Conservation (phyloP, 1,140 invertebrate genomes). For the Eueides isabella region DNA sequence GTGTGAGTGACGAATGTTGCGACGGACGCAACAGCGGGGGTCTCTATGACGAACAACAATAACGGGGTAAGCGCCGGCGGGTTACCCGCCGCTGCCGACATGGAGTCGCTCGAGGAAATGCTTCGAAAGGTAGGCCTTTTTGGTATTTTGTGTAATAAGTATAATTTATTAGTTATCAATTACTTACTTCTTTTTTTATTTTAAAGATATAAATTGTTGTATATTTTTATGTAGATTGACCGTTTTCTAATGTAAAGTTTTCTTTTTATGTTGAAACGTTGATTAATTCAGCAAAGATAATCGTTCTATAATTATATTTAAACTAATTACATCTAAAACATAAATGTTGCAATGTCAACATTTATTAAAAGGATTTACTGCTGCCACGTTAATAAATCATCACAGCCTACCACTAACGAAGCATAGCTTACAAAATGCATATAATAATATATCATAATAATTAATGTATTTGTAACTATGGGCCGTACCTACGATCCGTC, state of each 20-base stretch:
- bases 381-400: slow-evolving; percentile 29
- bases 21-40: slow-evolving; percentile 31
- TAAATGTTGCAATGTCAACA: slow-evolving; percentile 8
- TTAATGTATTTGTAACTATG: slow-evolving; percentile 42
- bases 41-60: slow-evolving; percentile 82
- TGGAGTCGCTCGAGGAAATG: slow-evolving; percentile 92
- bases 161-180: no score
- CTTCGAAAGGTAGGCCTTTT: slow-evolving; percentile 87
- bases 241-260: no score
- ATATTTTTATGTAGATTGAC: no score
- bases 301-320: not conserved
- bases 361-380: slow-evolving; percentile 27
- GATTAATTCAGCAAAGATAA: not conserved
- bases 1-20: slow-evolving; percentile 28
- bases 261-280: no score
- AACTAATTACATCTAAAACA: not conserved
- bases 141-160: not conserved
- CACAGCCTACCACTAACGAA: slow-evolving; percentile 21
- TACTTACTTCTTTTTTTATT: no score
- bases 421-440: slow-evolving; percentile 36
- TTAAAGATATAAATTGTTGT: no score
- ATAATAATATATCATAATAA: slow-evolving; percentile 44
- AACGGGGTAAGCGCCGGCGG: slow-evolving; percentile 72
- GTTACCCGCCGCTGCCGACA: slow-evolving; percentile 86
- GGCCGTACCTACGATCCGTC: slow-evolving; percentile 38